These are phyloP conservation scores for Macquaria australasica DNA, from an alignment of 2,113 vertebrate species.

Conservation along the genomic window DNA sequence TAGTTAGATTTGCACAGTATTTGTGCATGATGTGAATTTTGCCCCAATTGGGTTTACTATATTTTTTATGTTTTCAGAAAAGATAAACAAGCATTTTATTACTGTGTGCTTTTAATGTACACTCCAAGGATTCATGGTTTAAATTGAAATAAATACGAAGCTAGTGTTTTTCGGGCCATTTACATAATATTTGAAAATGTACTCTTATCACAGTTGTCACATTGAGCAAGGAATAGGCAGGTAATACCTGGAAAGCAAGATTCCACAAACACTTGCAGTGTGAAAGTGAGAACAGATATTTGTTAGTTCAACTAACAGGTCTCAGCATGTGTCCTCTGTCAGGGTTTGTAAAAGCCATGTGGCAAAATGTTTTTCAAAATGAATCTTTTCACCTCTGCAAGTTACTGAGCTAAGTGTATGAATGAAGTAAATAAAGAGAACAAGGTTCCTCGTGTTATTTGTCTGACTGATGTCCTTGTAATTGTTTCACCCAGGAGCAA, in stretches of 20 bases:
- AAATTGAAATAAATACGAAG: background rate
- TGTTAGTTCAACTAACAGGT: background rate
- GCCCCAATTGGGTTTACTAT: background rate
- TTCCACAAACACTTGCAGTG: background rate
- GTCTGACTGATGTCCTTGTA: conserved; percentile 5
- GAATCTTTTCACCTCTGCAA: background rate
- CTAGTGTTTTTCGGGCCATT: background rate
- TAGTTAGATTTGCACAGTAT: background rate
- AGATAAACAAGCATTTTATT: background rate
- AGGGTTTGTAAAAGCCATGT: background rate
- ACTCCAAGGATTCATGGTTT: background rate
- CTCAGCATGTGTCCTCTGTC: background rate
- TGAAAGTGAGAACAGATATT: background rate
- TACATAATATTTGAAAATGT: background rate
- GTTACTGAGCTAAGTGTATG: background rate
- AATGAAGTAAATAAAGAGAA: background rate
- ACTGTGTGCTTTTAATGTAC: background rate
- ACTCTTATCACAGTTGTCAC: background rate
- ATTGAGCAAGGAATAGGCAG: background rate
- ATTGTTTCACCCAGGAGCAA: conserved; percentile 86
- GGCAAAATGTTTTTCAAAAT: background rate
- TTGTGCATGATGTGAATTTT: background rate
- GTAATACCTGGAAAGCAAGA: background rate
- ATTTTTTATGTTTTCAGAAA: background rate
- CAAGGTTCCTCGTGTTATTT: background rate